Evolutionary conservation across 2,113 vertebrate species (phyloP), one percentile per base, ranked within the genome.

Genomic region (Pica pica): DNA sequence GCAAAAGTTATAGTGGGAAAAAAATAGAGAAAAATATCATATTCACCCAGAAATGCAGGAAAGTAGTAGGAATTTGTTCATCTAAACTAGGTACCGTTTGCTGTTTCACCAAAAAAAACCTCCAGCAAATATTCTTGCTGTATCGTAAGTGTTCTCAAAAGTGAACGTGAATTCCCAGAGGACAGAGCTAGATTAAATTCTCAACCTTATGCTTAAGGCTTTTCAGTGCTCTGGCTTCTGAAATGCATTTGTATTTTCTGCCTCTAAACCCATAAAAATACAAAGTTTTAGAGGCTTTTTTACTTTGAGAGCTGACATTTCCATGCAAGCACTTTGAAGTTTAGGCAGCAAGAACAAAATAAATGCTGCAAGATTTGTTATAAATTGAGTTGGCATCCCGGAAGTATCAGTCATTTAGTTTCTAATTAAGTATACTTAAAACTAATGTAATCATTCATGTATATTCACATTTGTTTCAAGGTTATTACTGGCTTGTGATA

Each of bases 21-120:
- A 49, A 49, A 55, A 14, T 3, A 13, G 28, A 60, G 13, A 44
- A 63, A 14, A 71, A 60, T 10, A 17, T 7, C 4, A 17, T n/a
- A 16, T 15, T 59, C 35, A 24, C 23, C 6, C 37, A 46, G 41
- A 83, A 63, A 57, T 28, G 13, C 9, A n/a, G 22, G 26, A 53
- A 41, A 16, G 11, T 13, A 53, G 15, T 31, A 44, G 28, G 16
- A 24, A 37, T 74, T 67, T 15, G 8, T 61, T 3, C 8, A 7
- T 9, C 18, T 64, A 23, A 64, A 68, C 17, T 17, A 39, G 14
- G 13, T 56, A 19, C 20, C 0, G 1, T 65, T 50, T 70, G 15
- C 7, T 56, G 77, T 85, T 71, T 31, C 4, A 13, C 8, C 15
- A 0, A 4, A 35, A 55, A 63, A 49, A 30, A 1, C 1, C 8